Conservation (phyloP, 2,888 invertebrate genomes). For the Platerodrilus igneus region DNA sequence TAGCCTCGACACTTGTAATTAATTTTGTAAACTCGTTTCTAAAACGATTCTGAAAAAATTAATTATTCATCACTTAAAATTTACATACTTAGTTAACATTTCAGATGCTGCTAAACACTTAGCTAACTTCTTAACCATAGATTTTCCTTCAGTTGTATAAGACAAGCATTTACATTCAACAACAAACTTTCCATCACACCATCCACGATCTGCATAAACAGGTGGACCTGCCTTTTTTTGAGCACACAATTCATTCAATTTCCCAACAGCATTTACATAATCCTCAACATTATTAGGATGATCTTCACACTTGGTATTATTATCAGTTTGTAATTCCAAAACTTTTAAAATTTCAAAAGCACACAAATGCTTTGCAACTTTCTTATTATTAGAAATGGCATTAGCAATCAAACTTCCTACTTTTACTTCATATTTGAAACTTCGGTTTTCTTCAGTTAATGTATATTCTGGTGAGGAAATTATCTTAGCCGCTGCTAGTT, state of each 20-base stretch:
- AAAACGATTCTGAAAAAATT: too few species aligned
- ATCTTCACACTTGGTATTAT: too few species aligned
- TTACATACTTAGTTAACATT: constrained; percentile 24
- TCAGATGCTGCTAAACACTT: constrained; percentile 48
- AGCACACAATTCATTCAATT: constrained; percentile 43
- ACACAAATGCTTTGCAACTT: constrained; percentile 47
- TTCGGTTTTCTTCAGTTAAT: neutral
- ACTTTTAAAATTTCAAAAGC: constrained; percentile 42
- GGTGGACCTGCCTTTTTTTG: constrained; percentile 40
- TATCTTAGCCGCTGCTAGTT: constrained; percentile 44
- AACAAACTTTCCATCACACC: constrained; percentile 43
- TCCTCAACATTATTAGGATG: too few species aligned
- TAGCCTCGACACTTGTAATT: too few species aligned
- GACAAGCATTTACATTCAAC: constrained; percentile 10
- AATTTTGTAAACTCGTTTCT: too few species aligned
- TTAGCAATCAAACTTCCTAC: constrained; percentile 38
- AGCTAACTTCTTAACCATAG: constrained; percentile 49
- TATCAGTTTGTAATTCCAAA: too few species aligned
- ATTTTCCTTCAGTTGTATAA: constrained; percentile 29
- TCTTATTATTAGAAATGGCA: constrained; percentile 46
- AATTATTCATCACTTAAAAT: too few species aligned
- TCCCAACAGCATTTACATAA: constrained; percentile 37
- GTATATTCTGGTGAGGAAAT: constrained; percentile 42
- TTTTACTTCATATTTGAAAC: constrained; percentile 41
- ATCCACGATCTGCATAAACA: constrained; percentile 46